These are phyloP conservation scores for Cantharis flavilabris DNA, from an alignment of 2,888 invertebrate genomes.

Conservation along the genomic window DNA sequence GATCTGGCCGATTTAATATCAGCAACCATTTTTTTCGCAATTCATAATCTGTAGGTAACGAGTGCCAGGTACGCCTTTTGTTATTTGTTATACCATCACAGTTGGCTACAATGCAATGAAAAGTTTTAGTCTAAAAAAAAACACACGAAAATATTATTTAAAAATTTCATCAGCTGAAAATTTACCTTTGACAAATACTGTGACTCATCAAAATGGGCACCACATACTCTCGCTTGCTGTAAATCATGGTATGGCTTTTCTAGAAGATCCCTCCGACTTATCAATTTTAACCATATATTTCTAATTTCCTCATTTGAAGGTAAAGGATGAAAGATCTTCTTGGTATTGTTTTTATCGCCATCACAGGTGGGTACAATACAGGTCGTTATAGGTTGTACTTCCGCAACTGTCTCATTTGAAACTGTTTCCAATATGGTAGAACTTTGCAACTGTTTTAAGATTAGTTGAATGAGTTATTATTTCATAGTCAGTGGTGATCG, in stretches of 20 bases:
- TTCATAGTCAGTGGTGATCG: no score
- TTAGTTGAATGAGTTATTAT: no score
- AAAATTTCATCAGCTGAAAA: not conserved
- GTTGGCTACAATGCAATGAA: not conserved
- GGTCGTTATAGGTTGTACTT: no score
- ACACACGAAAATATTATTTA: not conserved
- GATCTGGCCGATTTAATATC: not conserved
- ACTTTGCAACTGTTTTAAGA: no score
- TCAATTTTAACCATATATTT: not conserved
- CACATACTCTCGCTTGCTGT: not conserved
- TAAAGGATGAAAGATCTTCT: not conserved
- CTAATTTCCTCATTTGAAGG: not conserved
- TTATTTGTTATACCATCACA: not conserved
- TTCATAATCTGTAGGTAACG: not conserved
- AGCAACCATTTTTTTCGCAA: not conserved
- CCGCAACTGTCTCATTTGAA: no score
- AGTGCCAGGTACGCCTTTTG: not conserved
- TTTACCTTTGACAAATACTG: not conserved
- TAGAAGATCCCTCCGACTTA: not conserved
- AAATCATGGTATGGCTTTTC: not conserved
- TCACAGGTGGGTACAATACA: not conserved
- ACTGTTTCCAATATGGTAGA: no score
- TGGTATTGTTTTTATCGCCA: not conserved
- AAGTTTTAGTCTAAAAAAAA: not conserved
- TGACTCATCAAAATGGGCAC: not conserved